Evolutionary conservation across 2,113 vertebrate genomes (phyloP), one percentile per base, ranked within the genome.

Genomic region (Platanista minor): DNA sequence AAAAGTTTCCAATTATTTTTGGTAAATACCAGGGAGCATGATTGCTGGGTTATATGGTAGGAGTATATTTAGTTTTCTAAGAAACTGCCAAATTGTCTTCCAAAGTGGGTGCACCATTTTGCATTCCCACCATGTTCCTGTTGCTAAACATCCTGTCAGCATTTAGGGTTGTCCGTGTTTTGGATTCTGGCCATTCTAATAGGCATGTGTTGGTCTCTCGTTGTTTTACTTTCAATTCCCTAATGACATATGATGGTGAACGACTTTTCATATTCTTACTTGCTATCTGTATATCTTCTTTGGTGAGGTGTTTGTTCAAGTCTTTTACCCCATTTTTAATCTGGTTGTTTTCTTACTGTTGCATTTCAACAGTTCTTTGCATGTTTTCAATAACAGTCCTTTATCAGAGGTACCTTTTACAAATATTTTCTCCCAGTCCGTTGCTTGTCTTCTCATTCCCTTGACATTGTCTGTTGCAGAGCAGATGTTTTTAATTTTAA

Each of bases 401-500:
- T 66, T 90, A 95, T 80, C 20, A 25, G 52, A 67, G 57, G 17
- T 62, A n/a, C 87, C 57, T 90, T 92, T 90, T 94, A 62, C 7
- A 92, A 90, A 12, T 80, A 78, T 87, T 91, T 90, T 69, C 49
- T 96, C 46, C 39, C 13, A 46, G 25, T 90, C 66, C 67, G 18
- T 64, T 36, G 25, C 62, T 94, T 96, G 11, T 72, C 71, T 94
- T 77, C 62, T 85, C 23, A 64, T 61, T 82, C 33, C 31, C 29
- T 94, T 94, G 49, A 54, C 21, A 80, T 81, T 39, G 23, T 91
- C n/a, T 78, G 86, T 78, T 92, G 31, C 36, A 92, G 81, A 95
- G 18, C 15, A 81, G 46, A 83, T 66, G 21, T 94, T 90, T 77
- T 83, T 54, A 31, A 80, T 97, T 94, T 90, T 84, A 95, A 84